A percentile compares a stretch with the other conserved stretches of the same genome.
phyloP scores from a whole-genome alignment of 2,797 vertebrate species.

The Rhabdophis nuchalis region DNA sequence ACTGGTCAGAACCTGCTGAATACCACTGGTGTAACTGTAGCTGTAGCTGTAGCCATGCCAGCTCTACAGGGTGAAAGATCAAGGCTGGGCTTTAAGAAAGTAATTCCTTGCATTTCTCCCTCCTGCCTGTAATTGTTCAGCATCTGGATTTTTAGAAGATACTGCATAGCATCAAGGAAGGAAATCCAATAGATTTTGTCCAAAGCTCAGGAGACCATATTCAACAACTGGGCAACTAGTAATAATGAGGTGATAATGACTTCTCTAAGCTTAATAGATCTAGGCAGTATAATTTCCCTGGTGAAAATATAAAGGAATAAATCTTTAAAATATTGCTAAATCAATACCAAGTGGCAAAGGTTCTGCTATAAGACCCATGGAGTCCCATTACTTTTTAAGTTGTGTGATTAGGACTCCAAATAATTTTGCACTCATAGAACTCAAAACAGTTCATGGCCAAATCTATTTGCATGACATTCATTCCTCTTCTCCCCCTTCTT shows the following conservation, averaged over 20 bases:
- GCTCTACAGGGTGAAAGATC: accelerated
- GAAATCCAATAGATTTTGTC: background rate
- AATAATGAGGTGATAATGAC: constrained; percentile 64
- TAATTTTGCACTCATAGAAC: background rate
- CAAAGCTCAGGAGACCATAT: constrained; percentile 34
- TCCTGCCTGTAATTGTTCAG: background rate
- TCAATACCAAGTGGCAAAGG: constrained; percentile 62
- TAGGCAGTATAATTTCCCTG: constrained; percentile 66
- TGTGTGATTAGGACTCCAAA: constrained; percentile 35
- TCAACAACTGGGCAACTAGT: constrained; percentile 16
- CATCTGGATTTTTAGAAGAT: background rate
- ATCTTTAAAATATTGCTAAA: constrained; percentile 68
- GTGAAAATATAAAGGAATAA: constrained; percentile 66
- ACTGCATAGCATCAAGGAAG: background rate
- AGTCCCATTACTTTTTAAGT: constrained; percentile 34
- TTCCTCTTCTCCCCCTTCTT: background rate
- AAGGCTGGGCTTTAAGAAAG: accelerated
- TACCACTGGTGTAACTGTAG: background rate
- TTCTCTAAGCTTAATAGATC: constrained; percentile 63
- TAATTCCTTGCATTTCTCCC: background rate
- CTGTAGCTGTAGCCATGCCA: background rate
- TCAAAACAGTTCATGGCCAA: background rate
- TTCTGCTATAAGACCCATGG: constrained; percentile 50
- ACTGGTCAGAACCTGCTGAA: too few species aligned
- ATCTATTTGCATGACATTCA: background rate